Evolutionary conservation across 2,888 invertebrate genomes (phyloP).

Genomic region (Omphaloscelis lunosa): DNA sequence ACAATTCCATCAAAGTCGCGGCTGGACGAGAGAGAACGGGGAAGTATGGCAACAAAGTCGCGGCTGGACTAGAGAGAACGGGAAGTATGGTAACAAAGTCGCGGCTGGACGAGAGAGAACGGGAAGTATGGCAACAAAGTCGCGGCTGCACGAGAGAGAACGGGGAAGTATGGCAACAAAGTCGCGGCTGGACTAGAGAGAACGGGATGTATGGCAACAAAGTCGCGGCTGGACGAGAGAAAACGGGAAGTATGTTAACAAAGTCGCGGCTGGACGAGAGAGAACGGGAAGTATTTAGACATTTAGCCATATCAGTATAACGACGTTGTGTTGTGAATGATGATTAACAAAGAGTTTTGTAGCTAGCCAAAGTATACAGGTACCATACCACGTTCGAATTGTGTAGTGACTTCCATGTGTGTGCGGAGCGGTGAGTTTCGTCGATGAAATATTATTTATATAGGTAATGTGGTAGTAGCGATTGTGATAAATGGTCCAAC

Average conservation of each 20-base stretch:
- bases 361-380: neutral
- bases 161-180: neutral
- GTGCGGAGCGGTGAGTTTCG: slow-evolving; percentile 12
- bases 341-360: neutral
- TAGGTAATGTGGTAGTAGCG: slow-evolving; percentile 57
- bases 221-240: neutral
- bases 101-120: neutral
- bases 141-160: neutral
- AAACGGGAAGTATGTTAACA: neutral
- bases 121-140: neutral
- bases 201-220: neutral
- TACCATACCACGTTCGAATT: neutral
- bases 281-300: neutral
- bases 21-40: neutral
- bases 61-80: neutral
- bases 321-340: neutral
- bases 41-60: neutral
- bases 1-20: neutral
- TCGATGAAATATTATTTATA: slow-evolving; percentile 26
- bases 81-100: neutral
- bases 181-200: neutral
- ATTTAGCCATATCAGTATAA: neutral
- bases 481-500: slow-evolving; percentile 69
- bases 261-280: neutral
- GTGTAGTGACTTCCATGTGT: slow-evolving; percentile 1